phyloP scores from a whole-genome alignment of 1,140 invertebrate species.

The Helicoverpa zea region DNA sequence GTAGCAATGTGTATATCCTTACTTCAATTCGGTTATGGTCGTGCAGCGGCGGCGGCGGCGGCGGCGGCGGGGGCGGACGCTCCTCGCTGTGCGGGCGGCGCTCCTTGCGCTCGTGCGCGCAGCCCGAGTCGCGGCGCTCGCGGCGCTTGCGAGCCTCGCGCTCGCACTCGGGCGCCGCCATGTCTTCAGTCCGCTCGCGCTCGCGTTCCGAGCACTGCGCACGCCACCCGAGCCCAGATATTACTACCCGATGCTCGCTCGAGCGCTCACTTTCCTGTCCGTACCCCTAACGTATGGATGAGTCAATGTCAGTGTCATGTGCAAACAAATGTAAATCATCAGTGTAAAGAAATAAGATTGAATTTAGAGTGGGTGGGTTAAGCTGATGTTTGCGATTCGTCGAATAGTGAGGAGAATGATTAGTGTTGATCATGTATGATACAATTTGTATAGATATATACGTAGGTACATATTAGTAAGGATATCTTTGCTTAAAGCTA shows the following conservation, averaged over 20 bases:
- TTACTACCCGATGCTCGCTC: constrained; percentile 80
- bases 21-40: constrained; percentile 82
- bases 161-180: constrained; percentile 83
- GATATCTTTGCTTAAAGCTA: constrained; percentile 42
- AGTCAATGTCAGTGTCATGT: constrained; percentile 65
- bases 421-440: constrained; percentile 47
- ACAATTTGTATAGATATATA: constrained; percentile 49
- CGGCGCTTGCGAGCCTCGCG: constrained; percentile 90
- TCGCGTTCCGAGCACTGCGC: constrained; percentile 80
- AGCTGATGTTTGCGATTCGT: constrained; percentile 48
- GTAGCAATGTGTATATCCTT: constrained; percentile 18
- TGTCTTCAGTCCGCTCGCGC: constrained; percentile 72
- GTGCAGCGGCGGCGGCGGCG: constrained; percentile 77
- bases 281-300: constrained; percentile 79
- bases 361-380: constrained; percentile 40
- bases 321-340: constrained; percentile 41
- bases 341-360: constrained; percentile 44
- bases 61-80: constrained; percentile 72
- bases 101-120: constrained; percentile 90
- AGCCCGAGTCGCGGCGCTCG: constrained; percentile 91
- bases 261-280: constrained; percentile 80
- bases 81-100: constrained; percentile 92
- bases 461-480: constrained; percentile 49
- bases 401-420: constrained; percentile 48
- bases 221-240: constrained; percentile 81